Base-by-base conservation (phyloP, 1,140 invertebrate genomes). In the Ladona fulva region DNA sequence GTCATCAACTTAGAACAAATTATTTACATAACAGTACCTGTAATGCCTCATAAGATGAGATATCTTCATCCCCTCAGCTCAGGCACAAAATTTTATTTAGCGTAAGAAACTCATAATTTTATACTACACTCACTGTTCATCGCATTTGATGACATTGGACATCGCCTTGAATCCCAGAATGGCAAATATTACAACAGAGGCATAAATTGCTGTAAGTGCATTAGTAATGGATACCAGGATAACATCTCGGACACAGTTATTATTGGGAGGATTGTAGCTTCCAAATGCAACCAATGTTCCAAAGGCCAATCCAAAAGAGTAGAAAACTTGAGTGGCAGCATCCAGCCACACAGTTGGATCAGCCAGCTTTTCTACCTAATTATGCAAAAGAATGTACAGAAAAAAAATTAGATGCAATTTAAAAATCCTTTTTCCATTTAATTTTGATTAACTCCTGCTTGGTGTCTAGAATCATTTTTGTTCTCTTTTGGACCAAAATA, bases 271-370 rank as follows among this genome's bases (percentile, higher is more conserved):
- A 83, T 97, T 97, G 86, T 97, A 97, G 76, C 93, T 94, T 59
- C 94, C 94, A 82, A 96, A 97, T 0, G 95, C 94, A 81, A 96
- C 96, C 29, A 97, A 87, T 0, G 95, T 95, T 24, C 96, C 96
- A 84, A 97, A 98, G 22, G 94, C 96, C 80, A 97, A 86, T 14
- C 96, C 96, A 84, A 98, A 95, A 6, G 94, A 96, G 85, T 97
- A 98, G 86, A 97, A 97, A 19, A 98, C 96, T 89, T 98, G 96
- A 0, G 95, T 97, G 10, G 95, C 95, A 6, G 96, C 96, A 83
- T 97, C 95, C 81, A 97, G 86, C 96, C 96, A 97, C 0, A 97
- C 94, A 74, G 88, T 93, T 0, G 93, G 92, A 81, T 94, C 89
- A 59, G 91, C 83, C 37, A 96, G 86, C 83, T 93, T 95, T 79